Percentiles rank a stretch among this genome's conserved stretches.
phyloP scores from a whole-genome alignment of 2,113 vertebrate genomes.

The Accipiter cooperii region DNA sequence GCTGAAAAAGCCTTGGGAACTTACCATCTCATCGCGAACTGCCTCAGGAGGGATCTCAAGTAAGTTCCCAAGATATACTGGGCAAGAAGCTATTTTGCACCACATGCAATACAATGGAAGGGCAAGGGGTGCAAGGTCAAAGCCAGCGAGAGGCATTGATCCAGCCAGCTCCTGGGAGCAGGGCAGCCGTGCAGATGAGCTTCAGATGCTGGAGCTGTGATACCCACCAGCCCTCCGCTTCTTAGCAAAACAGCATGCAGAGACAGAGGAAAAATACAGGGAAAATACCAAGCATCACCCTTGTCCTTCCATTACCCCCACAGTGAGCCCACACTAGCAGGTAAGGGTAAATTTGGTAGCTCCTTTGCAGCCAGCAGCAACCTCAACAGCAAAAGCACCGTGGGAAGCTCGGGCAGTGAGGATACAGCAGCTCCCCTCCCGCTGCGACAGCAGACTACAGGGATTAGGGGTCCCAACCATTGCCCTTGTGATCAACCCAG shows the following conservation, averaged over 20 bases:
- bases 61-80: neutral
- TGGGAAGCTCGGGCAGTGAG: rapidly evolving
- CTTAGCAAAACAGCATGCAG: too few relatives aligned
- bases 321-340: neutral
- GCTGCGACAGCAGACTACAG: rapidly evolving
- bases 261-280: neutral
- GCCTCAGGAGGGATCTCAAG: neutral
- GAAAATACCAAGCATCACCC: neutral
- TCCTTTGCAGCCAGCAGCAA: neutral
- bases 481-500: rapidly evolving
- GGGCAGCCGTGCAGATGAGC: neutral
- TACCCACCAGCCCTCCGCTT: neutral
- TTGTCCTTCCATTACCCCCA: neutral
- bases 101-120: neutral
- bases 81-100: neutral
- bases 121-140: neutral
- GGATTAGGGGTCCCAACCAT: neutral
- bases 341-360: neutral
- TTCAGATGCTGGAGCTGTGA: neutral
- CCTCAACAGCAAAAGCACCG: neutral
- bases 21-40: neutral
- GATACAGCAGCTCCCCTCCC: neutral
- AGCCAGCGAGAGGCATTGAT: neutral
- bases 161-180: neutral
- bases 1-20: neutral